A percentile compares a stretch with the other conserved stretches of the same genome.
Evolutionary conservation across 2,888 invertebrate genomes (phyloP).

Genomic region (Xestia sexstrigata): DNA sequence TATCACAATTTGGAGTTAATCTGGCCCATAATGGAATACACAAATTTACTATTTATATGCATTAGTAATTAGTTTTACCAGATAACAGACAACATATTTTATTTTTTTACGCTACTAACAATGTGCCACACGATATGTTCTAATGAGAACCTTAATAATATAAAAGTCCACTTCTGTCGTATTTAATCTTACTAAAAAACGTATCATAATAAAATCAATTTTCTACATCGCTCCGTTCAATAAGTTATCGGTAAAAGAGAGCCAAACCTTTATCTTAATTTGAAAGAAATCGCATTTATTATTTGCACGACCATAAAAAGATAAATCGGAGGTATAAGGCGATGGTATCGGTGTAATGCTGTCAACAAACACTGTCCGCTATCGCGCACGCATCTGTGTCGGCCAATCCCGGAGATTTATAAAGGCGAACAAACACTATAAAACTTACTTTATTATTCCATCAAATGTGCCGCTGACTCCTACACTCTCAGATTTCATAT

Average conservation of each 20-base stretch:
- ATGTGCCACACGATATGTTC: background rate
- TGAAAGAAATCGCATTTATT: constrained; percentile 57
- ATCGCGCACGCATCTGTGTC: constrained; percentile 78
- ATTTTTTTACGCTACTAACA: background rate
- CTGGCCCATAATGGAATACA: too few species aligned
- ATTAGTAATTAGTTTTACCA: constrained; percentile 4
- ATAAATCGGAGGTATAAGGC: constrained; percentile 56
- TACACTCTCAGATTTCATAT: constrained; percentile 71
- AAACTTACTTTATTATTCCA: constrained; percentile 85
- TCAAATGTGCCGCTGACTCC: constrained; percentile 78
- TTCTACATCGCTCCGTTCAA: background rate
- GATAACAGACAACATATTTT: too few species aligned
- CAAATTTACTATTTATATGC: too few species aligned
- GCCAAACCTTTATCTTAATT: constrained; percentile 48
- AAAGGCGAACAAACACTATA: constrained; percentile 79
- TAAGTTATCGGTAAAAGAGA: constrained; percentile 14
- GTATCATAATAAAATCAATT: constrained; percentile 2
- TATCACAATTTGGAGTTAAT: too few species aligned
- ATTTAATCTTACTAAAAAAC: background rate
- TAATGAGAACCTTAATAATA: background rate
- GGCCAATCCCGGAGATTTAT: constrained; percentile 78
- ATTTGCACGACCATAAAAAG: constrained; percentile 56
- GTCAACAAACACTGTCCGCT: constrained; percentile 71
- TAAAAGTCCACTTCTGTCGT: background rate
- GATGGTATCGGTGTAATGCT: constrained; percentile 70